Evolutionary conservation across 1,140 invertebrate species (phyloP).

Genomic region (Neodiprion pinetum): DNA sequence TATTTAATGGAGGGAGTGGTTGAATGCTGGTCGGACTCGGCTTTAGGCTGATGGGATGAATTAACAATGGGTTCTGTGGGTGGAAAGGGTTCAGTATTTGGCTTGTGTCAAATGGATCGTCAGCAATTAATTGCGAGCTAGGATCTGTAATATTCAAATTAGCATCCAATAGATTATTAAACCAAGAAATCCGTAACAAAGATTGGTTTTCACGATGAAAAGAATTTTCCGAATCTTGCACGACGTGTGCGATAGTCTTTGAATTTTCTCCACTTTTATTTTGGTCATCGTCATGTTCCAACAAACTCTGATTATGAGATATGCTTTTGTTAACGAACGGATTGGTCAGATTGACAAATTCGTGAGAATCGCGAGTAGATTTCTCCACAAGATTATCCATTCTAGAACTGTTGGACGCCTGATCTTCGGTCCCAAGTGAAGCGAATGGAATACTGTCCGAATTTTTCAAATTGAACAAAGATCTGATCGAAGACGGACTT

Average conservation of each 20-base stretch:
- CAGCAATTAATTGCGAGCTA: background rate
- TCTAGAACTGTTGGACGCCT: background rate
- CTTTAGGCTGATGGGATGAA: conserved; percentile 31
- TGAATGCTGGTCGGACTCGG: conserved; percentile 33
- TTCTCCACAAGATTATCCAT: background rate
- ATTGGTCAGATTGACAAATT: conserved; percentile 32
- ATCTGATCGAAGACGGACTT: background rate
- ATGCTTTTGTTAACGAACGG: conserved; percentile 25
- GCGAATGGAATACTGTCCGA: background rate
- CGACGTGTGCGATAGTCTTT: too few species aligned
- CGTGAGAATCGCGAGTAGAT: background rate
- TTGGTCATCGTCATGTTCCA: background rate
- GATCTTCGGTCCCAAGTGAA: background rate
- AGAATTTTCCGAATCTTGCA: background rate
- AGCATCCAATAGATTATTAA: conserved; percentile 1
- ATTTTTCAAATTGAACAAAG: background rate
- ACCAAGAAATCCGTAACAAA: background rate
- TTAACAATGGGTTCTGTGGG: conserved; percentile 35
- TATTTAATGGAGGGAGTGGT: conserved; percentile 43
- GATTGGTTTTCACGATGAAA: conserved; percentile 4
- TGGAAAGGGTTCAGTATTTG: conserved; percentile 41
- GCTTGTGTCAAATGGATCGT: conserved; percentile 53
- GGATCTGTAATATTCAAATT: background rate
- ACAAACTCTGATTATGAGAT: conserved; percentile 5
- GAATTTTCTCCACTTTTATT: background rate